Evolutionary conservation across 2,113 vertebrate genomes (phyloP), one percentile per base, ranked within the genome.

Genomic region (Beaufortia kweichowensis): DNA sequence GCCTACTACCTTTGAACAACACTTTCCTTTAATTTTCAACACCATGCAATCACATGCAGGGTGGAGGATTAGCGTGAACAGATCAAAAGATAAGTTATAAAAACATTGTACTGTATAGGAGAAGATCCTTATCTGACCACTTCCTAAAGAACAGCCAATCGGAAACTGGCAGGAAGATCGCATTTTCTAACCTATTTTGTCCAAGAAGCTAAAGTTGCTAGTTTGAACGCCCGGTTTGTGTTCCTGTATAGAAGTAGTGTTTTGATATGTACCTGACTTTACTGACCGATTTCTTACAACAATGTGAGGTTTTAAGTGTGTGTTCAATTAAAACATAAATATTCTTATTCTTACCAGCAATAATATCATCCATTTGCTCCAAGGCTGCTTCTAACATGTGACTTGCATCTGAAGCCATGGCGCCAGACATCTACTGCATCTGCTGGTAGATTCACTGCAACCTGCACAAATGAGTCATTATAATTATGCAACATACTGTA

Each of bases 311-410:
- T 73, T 50, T 21, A 4, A 48, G 11, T 23, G 12, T 0, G 0
- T 10, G 35, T 60, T 67, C 14, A 48, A 31, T 9, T 7, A 3
- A 41, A 64, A 29, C 4, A 1, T 35, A 63, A 31, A 3, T 53
- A 21, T 15, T n/a, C n/a, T 7, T 2, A 5, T 14, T 50, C 75
- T 64, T 89, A 98, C 97, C 96, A 93, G 97, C 96, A 31, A 99
- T 95, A 80, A 98, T 97, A 83, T 95, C 97, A 53, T 99, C 97
- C 96, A 99, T 99, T 86, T 98, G 97, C 86, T 97, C 96, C 87
- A 99, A 87, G 64, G 97, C 97, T 2, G 95, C 96, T 89, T 98
- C 96, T 67, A 99, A 89, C 88, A 93, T 94, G 23, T 98, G 96
- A 88, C 96, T 98, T n/a, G 96, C 96, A 11, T 98, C 94, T 9